Evolutionary conservation across 2,888 invertebrate species (phyloP), one percentile per base, ranked within the genome.

Genomic region (Autographa gamma): DNA sequence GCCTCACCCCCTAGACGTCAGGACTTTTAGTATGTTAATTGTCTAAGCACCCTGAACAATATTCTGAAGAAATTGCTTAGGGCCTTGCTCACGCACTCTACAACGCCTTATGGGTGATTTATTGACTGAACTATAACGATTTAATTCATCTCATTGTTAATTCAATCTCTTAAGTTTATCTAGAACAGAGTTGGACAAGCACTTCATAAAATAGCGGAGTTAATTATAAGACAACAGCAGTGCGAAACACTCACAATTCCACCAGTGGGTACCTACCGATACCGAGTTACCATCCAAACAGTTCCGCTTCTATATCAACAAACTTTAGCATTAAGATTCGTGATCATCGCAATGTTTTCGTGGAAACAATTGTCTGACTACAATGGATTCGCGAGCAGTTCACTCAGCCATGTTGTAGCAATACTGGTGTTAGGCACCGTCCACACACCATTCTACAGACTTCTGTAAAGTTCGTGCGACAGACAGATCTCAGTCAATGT

Each of bases 161-260:
- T 48, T n/a, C 48, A 48, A 48, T n/a, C n/a, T 48, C n/a, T 48
- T 48, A 48, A 48, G 48, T 48, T n/a, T 16, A 38, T 5, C 48
- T n/a, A n/a, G 48, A 48, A 7, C n/a, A 48, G 38, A 38, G 48
- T 48, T n/a, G 16, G 14, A 16, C 43, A n/a, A 48, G 5, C 48
- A 48, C 48, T 48, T 48, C 48, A 48, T 48, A n/a, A 48, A 48
- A 48, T 48, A 48, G n/a, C 48, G 7, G 48, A 48, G 48, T n/a
- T 16, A 16, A 16, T n/a, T n/a, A n/a, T 48, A 48, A 48, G n/a
- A 48, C 48, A 48, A n/a, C 48, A 43, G 5, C 43, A 1, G 16
- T 0, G n/a, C 16, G 48, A 6, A n/a, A n/a, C 14, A 48, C 1
- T n/a, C 7, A 48, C 48, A 14, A 43, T 5, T 14, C 43, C n/a